Conservation (phyloP, 2,113 vertebrate species). For the Tragelaphus imberbis region DNA sequence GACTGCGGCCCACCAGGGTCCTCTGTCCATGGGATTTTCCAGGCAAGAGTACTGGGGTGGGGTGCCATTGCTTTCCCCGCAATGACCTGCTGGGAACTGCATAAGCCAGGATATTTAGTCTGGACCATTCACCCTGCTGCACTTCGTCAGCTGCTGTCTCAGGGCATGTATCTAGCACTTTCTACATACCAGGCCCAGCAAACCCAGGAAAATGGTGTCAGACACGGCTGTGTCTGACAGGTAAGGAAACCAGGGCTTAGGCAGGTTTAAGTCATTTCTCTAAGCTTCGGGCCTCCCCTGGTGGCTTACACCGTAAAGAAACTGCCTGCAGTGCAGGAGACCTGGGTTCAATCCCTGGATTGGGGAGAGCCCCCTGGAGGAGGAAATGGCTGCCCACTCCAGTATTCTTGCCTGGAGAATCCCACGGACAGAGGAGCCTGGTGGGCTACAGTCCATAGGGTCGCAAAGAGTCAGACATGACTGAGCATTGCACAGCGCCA, state of each 20-base stretch:
- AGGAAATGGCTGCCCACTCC: neutral
- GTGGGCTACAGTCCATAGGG: neutral
- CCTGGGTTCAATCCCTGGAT: neutral
- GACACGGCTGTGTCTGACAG: neutral
- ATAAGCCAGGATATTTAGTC: neutral
- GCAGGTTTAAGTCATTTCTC: neutral
- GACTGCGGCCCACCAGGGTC: no score
- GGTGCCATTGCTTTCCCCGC: no score
- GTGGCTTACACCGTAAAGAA: neutral
- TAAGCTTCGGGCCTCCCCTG: neutral
- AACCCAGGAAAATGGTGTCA: fast-evolving
- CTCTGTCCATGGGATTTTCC: no score
- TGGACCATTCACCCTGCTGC: neutral
- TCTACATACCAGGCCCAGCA: fast-evolving
- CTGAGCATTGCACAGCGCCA: neutral
- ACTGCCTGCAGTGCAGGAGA: neutral
- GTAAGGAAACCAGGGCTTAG: neutral
- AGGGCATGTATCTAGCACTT: neutral
- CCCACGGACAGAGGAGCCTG: neutral
- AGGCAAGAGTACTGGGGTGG: no score
- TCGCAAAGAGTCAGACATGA: neutral
- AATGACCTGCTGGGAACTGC: neutral
- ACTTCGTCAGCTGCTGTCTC: neutral
- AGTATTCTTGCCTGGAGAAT: neutral
- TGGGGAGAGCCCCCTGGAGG: neutral